Conservation (phyloP, 2,888 invertebrate species). For the Coleophora deauratella region DNA sequence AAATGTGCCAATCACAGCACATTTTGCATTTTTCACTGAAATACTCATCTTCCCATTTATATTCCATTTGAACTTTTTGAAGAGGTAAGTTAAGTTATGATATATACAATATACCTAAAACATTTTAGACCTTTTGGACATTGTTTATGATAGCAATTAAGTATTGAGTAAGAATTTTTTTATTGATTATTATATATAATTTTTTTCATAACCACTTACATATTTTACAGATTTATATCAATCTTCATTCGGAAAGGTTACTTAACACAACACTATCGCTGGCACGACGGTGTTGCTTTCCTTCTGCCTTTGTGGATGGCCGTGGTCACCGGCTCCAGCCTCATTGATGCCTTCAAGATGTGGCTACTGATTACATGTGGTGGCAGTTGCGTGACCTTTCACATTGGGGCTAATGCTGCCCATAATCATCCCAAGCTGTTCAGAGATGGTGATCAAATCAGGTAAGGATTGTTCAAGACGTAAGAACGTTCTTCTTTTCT, state of each 20-base stretch:
- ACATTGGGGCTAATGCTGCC: conserved; percentile 81
- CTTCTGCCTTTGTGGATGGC: conserved; percentile 57
- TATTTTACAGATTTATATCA: conserved; percentile 31
- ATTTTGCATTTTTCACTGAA: conserved; percentile 69
- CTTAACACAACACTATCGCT: conserved; percentile 39
- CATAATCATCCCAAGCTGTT: conserved; percentile 88
- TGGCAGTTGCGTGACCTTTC: conserved; percentile 75
- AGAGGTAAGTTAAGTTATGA: conserved; percentile 57
- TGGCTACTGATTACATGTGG: conserved; percentile 74
- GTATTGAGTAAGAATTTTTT: too few species aligned
- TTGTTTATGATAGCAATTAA: too few species aligned
- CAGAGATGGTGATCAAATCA: conserved; percentile 84
- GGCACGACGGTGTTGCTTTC: conserved; percentile 47
- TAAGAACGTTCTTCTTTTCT: too few species aligned
- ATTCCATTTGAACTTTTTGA: conserved; percentile 43
- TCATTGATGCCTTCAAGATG: conserved; percentile 41
- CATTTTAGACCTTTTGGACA: too few species aligned
- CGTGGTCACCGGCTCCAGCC: conserved; percentile 35
- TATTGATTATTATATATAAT: too few species aligned
- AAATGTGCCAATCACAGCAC: conserved; percentile 51
- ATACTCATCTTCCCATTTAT: conserved; percentile 45
- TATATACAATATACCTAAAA: too few species aligned
- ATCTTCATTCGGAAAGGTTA: conserved; percentile 37
- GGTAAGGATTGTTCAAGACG: conserved; percentile 62
- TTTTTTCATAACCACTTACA: too few species aligned